A percentile compares a stretch with the other conserved stretches of the same genome.
Evolutionary conservation across 2,113 vertebrate species (phyloP).

Genomic region (Cyrtonyx montezumae): DNA sequence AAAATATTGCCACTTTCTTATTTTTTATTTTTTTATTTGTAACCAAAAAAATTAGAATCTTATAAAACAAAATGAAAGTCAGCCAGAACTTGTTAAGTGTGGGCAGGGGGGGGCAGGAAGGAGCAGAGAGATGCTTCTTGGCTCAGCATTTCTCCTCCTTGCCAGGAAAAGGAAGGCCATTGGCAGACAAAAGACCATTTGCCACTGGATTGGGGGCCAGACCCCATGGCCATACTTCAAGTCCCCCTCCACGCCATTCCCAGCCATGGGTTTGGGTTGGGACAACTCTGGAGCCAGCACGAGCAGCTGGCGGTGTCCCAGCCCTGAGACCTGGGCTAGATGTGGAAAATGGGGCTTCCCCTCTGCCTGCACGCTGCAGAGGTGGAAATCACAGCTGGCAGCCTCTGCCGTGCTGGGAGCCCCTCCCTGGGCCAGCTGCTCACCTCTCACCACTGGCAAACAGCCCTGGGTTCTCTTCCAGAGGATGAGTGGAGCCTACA

Average conservation of each 20-base stretch:
- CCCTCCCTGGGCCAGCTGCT: not conserved
- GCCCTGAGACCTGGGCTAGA: not conserved
- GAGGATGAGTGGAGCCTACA: rapidly evolving
- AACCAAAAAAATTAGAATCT: constrained; percentile 38
- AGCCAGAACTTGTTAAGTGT: constrained; percentile 56
- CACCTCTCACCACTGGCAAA: rapidly evolving
- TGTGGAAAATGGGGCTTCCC: not conserved
- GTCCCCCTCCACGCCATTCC: not conserved
- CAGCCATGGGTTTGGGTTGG: not conserved
- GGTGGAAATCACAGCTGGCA: not conserved
- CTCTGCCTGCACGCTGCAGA: not conserved
- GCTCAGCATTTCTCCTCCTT: not conserved
- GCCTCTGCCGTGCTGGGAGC: not conserved
- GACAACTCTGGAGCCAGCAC: not conserved
- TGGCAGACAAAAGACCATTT: constrained; percentile 8
- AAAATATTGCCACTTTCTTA: constrained; percentile 77
- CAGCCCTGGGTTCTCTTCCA: not conserved
- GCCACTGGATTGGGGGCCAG: not conserved
- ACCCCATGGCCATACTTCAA: rapidly evolving
- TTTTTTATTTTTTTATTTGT: not conserved
- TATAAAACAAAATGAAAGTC: constrained; percentile 49
- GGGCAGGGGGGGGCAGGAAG: not conserved
- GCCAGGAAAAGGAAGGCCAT: not conserved
- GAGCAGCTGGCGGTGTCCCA: not conserved
- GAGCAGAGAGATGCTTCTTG: not conserved